These are phyloP conservation scores for Triplophysa yarkandensis DNA, from an alignment of 2,797 vertebrate species.

Conservation along the genomic window DNA sequence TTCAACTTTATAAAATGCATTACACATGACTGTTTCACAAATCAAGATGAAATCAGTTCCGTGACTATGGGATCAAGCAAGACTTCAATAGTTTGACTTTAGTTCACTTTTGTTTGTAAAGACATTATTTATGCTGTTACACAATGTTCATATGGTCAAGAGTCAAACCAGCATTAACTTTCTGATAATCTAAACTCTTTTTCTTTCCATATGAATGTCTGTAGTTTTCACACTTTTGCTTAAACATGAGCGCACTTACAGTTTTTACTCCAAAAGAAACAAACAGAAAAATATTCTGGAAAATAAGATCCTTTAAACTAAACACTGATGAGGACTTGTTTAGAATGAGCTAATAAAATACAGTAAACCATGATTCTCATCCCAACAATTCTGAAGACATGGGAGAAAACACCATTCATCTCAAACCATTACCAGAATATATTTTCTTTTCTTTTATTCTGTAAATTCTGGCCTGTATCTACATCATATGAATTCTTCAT, in stretches of 20 bases:
- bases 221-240: neutral
- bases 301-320: constrained; percentile 11
- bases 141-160: neutral
- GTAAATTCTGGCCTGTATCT: no score
- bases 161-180: neutral
- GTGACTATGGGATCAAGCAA: no score
- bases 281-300: neutral
- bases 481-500: no score
- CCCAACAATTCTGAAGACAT: neutral
- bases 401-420: neutral
- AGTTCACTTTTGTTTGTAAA: neutral
- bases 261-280: constrained; percentile 8
- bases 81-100: no score
- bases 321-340: constrained; percentile 3
- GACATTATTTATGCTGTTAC: neutral
- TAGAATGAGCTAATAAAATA: neutral
- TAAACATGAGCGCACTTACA: neutral
- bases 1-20: no score
- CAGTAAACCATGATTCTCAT: neutral
- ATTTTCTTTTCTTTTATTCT: no score
- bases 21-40: no score
- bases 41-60: no score
- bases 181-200: neutral
- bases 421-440: no score
- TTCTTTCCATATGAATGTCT: neutral